Evolutionary conservation across 2,888 invertebrate species (phyloP).

Genomic region (Cactoblastis cactorum): DNA sequence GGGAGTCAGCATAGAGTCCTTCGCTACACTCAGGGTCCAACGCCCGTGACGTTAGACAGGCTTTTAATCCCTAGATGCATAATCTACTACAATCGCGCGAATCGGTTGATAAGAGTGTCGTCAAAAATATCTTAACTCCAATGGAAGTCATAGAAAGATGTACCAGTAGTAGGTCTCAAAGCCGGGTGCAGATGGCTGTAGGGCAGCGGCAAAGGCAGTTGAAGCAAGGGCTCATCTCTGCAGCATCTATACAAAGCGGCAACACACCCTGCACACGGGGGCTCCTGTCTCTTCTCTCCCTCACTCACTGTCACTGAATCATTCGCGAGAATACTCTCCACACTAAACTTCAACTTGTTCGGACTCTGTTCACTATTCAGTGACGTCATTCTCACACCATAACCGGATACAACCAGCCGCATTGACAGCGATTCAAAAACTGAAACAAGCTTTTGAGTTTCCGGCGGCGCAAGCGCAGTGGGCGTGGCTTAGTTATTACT

Average conservation of each 20-base stretch:
- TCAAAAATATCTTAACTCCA: no score
- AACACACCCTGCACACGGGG: slow-evolving; percentile 82
- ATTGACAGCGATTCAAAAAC: slow-evolving; percentile 49
- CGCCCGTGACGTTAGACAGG: no score
- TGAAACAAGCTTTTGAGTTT: slow-evolving; percentile 39
- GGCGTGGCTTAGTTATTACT: slow-evolving; percentile 53
- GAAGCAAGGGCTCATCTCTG: slow-evolving; percentile 66
- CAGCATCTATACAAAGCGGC: slow-evolving; percentile 83
- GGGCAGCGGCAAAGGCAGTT: slow-evolving; percentile 55
- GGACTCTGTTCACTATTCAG: slow-evolving; percentile 54
- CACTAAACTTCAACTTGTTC: slow-evolving; percentile 83
- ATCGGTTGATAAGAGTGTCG: no score
- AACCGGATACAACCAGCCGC: slow-evolving; percentile 30
- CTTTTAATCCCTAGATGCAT: no score
- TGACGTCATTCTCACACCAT: slow-evolving; percentile 49
- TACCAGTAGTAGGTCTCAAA: slow-evolving; percentile 66
- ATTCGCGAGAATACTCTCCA: slow-evolving; percentile 83
- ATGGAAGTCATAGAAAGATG: background rate
- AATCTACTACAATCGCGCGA: no score
- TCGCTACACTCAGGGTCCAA: no score
- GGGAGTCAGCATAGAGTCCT: no score
- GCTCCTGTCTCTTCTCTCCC: slow-evolving; percentile 51
- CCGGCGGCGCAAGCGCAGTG: slow-evolving; percentile 58
- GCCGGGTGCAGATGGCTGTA: slow-evolving; percentile 71
- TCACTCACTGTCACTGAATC: slow-evolving; percentile 39